Conservation (phyloP, 1,140 invertebrate genomes). For the Palaemon carinicauda region DNA sequence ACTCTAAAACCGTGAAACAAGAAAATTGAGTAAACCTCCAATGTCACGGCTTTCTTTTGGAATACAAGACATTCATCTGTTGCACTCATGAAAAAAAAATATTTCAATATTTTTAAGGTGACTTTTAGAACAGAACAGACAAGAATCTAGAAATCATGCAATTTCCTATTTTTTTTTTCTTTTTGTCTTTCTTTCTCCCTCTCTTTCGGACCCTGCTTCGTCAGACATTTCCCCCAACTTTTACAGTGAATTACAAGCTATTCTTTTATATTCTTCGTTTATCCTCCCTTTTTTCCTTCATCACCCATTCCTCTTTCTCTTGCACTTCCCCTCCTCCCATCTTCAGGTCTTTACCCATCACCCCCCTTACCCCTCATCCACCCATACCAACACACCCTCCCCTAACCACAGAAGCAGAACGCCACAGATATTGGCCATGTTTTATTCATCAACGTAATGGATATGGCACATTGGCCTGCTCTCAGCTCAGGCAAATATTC, state of each 20-base stretch:
- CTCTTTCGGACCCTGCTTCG: neutral
- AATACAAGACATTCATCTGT: too few species aligned
- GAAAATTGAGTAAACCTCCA: too few species aligned
- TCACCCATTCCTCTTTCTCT: neutral
- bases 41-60: too few species aligned
- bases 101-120: too few species aligned
- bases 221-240: neutral
- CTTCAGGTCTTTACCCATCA: neutral
- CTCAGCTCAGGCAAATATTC: neutral
- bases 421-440: constrained; percentile 36
- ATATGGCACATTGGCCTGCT: constrained; percentile 8
- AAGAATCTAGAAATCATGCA: neutral
- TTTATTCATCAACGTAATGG: constrained; percentile 37
- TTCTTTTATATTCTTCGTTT: neutral
- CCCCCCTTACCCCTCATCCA: neutral
- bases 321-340: neutral
- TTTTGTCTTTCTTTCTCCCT: neutral
- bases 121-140: neutral
- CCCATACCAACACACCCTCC: neutral
- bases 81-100: too few species aligned
- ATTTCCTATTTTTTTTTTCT: neutral
- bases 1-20: too few species aligned
- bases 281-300: neutral
- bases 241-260: neutral
- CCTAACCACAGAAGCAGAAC: constrained; percentile 26